These are phyloP conservation scores for Conopomorpha cramerella DNA, from an alignment of 1,140 invertebrate genomes.

Conservation along the genomic window DNA sequence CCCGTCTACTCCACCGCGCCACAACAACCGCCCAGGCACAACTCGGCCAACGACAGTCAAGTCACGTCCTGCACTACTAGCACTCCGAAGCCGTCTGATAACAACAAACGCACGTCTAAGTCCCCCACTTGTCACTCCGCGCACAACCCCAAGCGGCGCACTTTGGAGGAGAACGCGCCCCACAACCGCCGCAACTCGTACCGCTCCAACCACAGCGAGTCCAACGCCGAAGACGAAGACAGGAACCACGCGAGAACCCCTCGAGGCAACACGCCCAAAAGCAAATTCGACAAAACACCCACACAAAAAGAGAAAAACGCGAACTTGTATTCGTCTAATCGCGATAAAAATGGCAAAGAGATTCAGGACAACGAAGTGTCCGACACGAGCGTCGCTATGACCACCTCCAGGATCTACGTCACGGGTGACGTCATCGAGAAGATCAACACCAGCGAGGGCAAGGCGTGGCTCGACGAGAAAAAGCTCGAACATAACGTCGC, in stretches of 20 bases:
- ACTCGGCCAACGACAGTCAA: not conserved
- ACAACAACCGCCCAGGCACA: constrained; percentile 10
- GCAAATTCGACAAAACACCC: too few species aligned
- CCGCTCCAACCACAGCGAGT: not conserved
- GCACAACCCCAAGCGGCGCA: constrained; percentile 30
- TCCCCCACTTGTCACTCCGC: constrained; percentile 28
- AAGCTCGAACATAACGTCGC: constrained; percentile 41
- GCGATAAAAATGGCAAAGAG: constrained; percentile 36
- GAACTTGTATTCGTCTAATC: constrained; percentile 20
- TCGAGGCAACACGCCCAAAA: not conserved
- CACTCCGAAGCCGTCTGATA: constrained; percentile 9
- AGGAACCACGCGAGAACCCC: not conserved
- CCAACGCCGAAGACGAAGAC: not conserved
- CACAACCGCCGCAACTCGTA: not conserved
- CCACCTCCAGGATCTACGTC: constrained; percentile 49
- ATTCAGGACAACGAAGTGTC: constrained; percentile 49
- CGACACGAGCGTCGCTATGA: constrained; percentile 36
- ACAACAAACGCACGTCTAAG: constrained; percentile 33
- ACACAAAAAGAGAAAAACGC: too few species aligned
- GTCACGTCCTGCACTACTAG: constrained; percentile 6
- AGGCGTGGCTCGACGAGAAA: constrained; percentile 30
- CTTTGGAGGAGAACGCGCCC: constrained; percentile 6
- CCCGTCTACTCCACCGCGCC: constrained; percentile 16
- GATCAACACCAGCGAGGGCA: constrained; percentile 45
- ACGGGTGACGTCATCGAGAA: constrained; percentile 43